These are phyloP conservation scores for Trachymyrmex septentrionalis DNA, from an alignment of 1,140 invertebrate genomes.

Conservation along the genomic window DNA sequence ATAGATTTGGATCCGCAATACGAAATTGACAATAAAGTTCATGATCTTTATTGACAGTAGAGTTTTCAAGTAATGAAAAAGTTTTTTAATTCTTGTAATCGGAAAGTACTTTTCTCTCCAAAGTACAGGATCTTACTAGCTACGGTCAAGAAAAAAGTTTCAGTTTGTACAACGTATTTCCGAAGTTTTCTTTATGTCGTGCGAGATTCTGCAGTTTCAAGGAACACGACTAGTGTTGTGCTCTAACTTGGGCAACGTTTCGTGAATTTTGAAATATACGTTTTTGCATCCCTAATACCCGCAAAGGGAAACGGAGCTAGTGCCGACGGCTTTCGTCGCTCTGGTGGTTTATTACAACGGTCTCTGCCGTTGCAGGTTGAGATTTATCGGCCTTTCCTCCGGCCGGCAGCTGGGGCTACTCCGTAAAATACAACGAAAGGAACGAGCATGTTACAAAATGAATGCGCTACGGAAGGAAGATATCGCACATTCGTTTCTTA, in stretches of 20 bases:
- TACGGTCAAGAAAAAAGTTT: conserved; percentile 28
- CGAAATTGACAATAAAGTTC: conserved; percentile 13
- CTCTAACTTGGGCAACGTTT: conserved; percentile 27
- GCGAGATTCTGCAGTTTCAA: conserved; percentile 17
- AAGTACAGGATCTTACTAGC: neutral
- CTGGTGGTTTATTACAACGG: conserved; percentile 58
- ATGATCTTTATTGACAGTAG: neutral
- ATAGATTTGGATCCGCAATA: neutral
- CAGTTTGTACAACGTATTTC: conserved; percentile 41
- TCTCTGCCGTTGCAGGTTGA: conserved; percentile 44
- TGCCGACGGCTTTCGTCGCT: conserved; percentile 46
- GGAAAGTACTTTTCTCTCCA: neutral
- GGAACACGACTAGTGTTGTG: neutral
- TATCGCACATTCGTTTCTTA: conserved; percentile 55
- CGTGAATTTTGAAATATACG: conserved; percentile 54
- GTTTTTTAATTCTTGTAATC: conserved; percentile 60
- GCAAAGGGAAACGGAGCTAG: conserved; percentile 31
- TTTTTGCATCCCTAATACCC: conserved; percentile 49
- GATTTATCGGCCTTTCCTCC: conserved; percentile 53
- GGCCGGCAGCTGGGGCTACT: conserved; percentile 40
- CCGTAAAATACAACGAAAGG: conserved; percentile 54
- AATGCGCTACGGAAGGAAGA: conserved; percentile 44
- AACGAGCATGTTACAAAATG: conserved; percentile 47
- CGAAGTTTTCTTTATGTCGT: conserved; percentile 35
- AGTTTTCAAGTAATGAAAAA: conserved; percentile 11